phyloP scores from a whole-genome alignment of 2,797 vertebrate genomes.

The Neostethus bicornis region DNA sequence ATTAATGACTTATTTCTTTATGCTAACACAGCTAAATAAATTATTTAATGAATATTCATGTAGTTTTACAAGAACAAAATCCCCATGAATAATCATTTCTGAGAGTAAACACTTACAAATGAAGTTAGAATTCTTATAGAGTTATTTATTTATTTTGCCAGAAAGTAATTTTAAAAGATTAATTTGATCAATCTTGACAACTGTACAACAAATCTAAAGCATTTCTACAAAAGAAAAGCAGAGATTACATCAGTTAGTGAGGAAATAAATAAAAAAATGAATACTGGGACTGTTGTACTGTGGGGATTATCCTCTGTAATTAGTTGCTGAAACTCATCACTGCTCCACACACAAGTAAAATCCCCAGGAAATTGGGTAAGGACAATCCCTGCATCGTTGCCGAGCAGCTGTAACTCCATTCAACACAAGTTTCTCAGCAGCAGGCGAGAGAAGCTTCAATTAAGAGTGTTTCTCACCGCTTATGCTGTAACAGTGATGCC shows the following conservation, averaged over 20 bases:
- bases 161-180: background rate
- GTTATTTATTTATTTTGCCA: background rate
- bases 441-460: slow-evolving; percentile 17
- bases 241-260: background rate
- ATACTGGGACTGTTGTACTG: background rate
- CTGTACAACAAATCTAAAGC: background rate
- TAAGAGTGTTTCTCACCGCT: slow-evolving; percentile 22
- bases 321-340: slow-evolving; percentile 9
- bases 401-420: slow-evolving; percentile 20
- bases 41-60: too few relatives aligned
- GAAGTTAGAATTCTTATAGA: too few relatives aligned
- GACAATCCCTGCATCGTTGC: background rate
- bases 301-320: slow-evolving; percentile 14
- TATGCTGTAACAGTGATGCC: slow-evolving; percentile 5
- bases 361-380: background rate
- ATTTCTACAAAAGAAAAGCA: background rate
- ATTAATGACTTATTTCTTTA: background rate
- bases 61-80: background rate
- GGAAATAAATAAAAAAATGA: background rate
- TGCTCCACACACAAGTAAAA: background rate
- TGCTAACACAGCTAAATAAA: too few relatives aligned
- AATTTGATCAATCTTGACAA: background rate
- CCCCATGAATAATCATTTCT: too few relatives aligned
- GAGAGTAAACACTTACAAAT: too few relatives aligned
- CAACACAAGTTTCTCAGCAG: slow-evolving; percentile 5